Conservation (phyloP, 2,113 vertebrate species). For the Myrmecobius fasciatus region DNA sequence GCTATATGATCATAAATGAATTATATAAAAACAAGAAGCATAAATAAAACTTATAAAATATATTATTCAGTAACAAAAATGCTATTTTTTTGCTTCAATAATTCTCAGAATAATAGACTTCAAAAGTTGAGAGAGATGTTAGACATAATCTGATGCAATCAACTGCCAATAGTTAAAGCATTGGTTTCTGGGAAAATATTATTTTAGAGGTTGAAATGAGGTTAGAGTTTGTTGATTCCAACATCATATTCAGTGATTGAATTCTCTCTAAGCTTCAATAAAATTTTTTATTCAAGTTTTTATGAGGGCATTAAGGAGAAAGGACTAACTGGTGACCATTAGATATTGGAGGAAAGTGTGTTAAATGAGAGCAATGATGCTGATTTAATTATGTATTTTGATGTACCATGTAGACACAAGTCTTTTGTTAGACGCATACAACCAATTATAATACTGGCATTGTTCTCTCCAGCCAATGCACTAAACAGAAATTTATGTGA, state of each 20-base stretch:
- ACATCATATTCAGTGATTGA: background rate
- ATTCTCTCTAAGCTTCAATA: background rate
- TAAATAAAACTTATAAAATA: background rate
- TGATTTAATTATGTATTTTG: slow-evolving; percentile 51
- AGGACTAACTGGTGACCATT: slow-evolving; percentile 41
- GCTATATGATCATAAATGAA: background rate
- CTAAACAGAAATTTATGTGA: slow-evolving; percentile 43
- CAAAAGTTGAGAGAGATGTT: background rate
- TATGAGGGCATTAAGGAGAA: slow-evolving; percentile 57
- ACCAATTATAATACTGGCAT: background rate
- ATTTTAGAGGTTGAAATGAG: background rate
- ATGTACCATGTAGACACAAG: slow-evolving; percentile 57
- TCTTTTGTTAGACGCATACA: slow-evolving; percentile 36
- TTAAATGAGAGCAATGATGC: slow-evolving; percentile 11
- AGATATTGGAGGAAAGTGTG: slow-evolving; percentile 22
- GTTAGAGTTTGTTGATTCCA: background rate
- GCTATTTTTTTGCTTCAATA: background rate
- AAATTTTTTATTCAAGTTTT: slow-evolving; percentile 26
- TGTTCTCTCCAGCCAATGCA: slow-evolving; percentile 23
- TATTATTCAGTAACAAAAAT: background rate
- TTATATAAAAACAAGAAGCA: background rate
- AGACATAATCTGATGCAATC: too few species aligned
- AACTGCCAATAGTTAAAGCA: background rate
- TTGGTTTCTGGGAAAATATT: background rate
- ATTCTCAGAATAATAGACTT: background rate